Evolutionary conservation across 2,888 invertebrate genomes (phyloP), one percentile per base, ranked within the genome.

Genomic region (Sabatieria punctata): DNA sequence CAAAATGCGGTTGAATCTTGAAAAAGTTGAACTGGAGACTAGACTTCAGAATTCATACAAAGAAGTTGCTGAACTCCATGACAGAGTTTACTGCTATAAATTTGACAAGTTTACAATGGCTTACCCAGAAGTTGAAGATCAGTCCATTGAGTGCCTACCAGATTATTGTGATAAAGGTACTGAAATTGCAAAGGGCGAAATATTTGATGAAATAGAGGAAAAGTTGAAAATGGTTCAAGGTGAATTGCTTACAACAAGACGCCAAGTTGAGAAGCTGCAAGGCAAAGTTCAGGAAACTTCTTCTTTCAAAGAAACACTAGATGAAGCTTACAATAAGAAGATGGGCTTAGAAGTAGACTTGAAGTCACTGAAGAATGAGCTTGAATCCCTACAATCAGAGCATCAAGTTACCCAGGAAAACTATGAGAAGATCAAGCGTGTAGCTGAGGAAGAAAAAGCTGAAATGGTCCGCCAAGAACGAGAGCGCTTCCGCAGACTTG

Each of bases 231-330:
- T 57, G 18, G 52, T 54, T 30, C 55, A 55, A 42, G 54, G 54
- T 13, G 60, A 60, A 43, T 47, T 60, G 40, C 48, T 49, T 19
- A 57, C 55, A 2, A 56, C 59, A 2, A 46, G 55, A 22, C 42
- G 56, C 30, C 60, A 60, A 52, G 55, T 60, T n/a, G 54, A 55
- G 18, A 55, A 57, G 2, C 52, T 60, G 33, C 60, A 60, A n/a
- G n/a, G n/a, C n/a, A n/a, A n/a, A n/a, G n/a, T n/a, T n/a, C n/a
- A n/a, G n/a, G n/a, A n/a, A n/a, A n/a, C n/a, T n/a, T n/a, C n/a
- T n/a, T n/a, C n/a, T n/a, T n/a, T n/a, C n/a, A n/a, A n/a, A n/a
- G n/a, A n/a, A n/a, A n/a, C n/a, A n/a, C n/a, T n/a, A n/a, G n/a
- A n/a, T n/a, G n/a, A n/a, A n/a, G n/a, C n/a, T n/a, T n/a, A n/a